Conservation (phyloP, 2,113 vertebrate genomes). For the Callaeas wilsoni region DNA sequence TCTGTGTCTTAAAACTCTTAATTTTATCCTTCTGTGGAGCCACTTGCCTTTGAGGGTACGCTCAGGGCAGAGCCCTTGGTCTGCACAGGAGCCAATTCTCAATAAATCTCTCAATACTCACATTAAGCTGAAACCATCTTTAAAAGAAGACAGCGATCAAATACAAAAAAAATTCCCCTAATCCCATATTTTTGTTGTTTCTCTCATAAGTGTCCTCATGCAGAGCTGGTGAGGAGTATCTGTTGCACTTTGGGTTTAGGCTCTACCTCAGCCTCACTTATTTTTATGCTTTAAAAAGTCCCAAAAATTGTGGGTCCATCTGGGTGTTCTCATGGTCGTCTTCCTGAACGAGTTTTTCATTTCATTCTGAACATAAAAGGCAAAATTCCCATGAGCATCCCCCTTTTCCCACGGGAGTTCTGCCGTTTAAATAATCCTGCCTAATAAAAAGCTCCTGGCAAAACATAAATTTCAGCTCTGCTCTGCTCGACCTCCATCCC, state of each 20-base stretch:
- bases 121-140: background rate
- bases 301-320: background rate
- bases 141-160: background rate
- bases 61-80: background rate
- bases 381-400: background rate
- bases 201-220: background rate
- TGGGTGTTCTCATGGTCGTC: background rate
- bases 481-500: background rate
- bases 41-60: fast-evolving
- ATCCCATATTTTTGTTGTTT: background rate
- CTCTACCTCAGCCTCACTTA: background rate
- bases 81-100: background rate
- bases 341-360: background rate
- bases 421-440: background rate
- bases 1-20: background rate
- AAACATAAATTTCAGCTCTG: background rate
- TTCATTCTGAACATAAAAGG: background rate
- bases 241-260: background rate
- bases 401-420: background rate
- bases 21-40: background rate
- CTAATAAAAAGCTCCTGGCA: background rate
- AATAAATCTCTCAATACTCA: background rate
- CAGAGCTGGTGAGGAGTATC: background rate
- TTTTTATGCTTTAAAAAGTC: background rate
- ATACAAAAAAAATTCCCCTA: background rate